Percentiles rank a stretch among this genome's conserved stretches.
Evolutionary conservation across 1,140 invertebrate genomes (phyloP).

Genomic region (Orius insidiosus): DNA sequence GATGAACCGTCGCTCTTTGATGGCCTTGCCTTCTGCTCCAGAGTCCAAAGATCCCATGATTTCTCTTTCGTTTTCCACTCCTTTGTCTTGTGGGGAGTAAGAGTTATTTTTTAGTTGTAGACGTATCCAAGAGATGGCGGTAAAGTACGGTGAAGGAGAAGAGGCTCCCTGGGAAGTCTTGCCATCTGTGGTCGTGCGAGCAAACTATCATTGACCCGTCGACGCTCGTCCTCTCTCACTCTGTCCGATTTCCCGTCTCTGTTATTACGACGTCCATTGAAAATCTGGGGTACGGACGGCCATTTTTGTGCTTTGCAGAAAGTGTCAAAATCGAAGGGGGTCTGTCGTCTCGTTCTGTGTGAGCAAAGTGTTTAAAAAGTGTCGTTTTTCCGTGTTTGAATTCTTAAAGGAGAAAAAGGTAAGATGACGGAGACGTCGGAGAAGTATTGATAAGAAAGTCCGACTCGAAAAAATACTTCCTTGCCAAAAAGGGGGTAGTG

Average conservation of each 20-base stretch:
- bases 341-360: conserved; percentile 3
- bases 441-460: not conserved
- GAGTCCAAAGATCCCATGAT: no score
- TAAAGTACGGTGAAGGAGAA: not conserved
- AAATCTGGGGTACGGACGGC: conserved; percentile 22
- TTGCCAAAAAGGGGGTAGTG: no score
- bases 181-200: conserved; percentile 10
- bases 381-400: not conserved
- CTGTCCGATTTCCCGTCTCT: no score
- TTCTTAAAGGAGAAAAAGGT: not conserved
- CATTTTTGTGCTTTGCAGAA: conserved; percentile 20
- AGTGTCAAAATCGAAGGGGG: conserved; percentile 5
- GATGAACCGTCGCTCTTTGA: no score
- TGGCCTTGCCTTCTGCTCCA: no score
- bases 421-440: conserved; percentile 8
- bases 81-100: no score
- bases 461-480: not conserved
- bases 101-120: not conserved
- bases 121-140: not conserved
- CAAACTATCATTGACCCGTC: conserved; percentile 25
- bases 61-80: no score
- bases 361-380: not conserved
- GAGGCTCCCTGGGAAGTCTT: conserved; percentile 3
- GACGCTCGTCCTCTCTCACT: conserved; percentile 17
- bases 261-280: conserved; percentile 21